These are phyloP conservation scores for Pseudochromis fuscus DNA, from an alignment of 2,797 vertebrate genomes.

Conservation along the genomic window DNA sequence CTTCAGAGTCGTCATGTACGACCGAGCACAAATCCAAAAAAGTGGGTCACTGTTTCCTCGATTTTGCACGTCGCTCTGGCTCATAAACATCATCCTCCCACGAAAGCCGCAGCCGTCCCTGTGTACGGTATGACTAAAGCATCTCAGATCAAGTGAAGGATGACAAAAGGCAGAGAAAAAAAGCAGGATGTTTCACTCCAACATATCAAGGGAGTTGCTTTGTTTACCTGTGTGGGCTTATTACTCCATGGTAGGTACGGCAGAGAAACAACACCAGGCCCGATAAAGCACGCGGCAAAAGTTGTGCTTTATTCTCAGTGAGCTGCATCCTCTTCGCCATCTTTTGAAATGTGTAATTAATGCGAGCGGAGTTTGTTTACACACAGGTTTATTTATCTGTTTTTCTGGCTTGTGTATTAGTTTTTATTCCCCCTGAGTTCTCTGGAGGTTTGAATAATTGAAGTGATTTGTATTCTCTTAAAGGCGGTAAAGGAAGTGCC, in stretches of 20 bases:
- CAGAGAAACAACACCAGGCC: slow-evolving; percentile 51
- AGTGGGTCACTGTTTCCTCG: slow-evolving; percentile 71
- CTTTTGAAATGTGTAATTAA: slow-evolving; percentile 77
- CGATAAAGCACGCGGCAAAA: slow-evolving; percentile 43
- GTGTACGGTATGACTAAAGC: slow-evolving; percentile 60
- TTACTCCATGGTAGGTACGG: slow-evolving; percentile 60
- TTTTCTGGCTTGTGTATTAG: slow-evolving; percentile 60
- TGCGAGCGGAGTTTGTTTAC: slow-evolving; percentile 70
- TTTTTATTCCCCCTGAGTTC: slow-evolving; percentile 62
- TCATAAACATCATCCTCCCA: slow-evolving; percentile 63
- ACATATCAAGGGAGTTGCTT: slow-evolving; percentile 73
- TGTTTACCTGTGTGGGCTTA: slow-evolving; percentile 80
- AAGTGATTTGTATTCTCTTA: slow-evolving; percentile 86
- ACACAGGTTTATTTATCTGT: slow-evolving; percentile 65
- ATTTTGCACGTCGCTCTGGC: slow-evolving; percentile 26
- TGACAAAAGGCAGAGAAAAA: slow-evolving; percentile 70
- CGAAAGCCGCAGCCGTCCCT: slow-evolving; percentile 47
- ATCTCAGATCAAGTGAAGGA: slow-evolving; percentile 67
- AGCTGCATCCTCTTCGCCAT: slow-evolving; percentile 41
- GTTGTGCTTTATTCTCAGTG: slow-evolving; percentile 50
- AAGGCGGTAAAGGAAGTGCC: slow-evolving; percentile 80
- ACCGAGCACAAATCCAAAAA: slow-evolving; percentile 35
- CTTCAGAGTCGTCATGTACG: neutral
- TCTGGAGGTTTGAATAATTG: slow-evolving; percentile 83
- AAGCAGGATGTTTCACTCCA: slow-evolving; percentile 58